These are phyloP conservation scores for Cataglyphis cursor DNA, from an alignment of 2,888 invertebrate genomes.

Conservation along the genomic window DNA sequence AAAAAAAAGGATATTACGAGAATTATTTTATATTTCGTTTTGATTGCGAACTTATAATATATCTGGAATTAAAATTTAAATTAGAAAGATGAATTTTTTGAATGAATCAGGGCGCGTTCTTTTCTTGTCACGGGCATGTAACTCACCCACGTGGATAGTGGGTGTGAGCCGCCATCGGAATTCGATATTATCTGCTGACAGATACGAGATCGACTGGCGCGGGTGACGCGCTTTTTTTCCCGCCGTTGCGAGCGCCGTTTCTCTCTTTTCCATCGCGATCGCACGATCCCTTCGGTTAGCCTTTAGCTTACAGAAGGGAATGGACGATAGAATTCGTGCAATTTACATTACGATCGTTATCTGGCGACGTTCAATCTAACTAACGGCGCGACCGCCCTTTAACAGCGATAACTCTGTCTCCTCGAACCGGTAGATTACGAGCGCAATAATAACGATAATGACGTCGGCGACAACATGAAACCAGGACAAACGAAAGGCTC, in stretches of 20 bases:
- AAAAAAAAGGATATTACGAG: no score
- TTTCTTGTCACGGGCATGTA: constrained; percentile 17
- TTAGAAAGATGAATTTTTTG: no score
- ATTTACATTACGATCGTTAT: constrained; percentile 77
- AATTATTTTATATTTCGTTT: no score
- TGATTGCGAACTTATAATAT: no score
- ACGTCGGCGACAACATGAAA: constrained; percentile 69
- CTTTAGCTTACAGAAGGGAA: background rate
- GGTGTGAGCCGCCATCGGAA: constrained; percentile 76
- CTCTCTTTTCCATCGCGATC: constrained; percentile 58
- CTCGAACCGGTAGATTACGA: constrained; percentile 64
- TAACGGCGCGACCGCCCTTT: constrained; percentile 54
- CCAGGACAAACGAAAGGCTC: constrained; percentile 59
- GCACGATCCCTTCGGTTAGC: constrained; percentile 54
- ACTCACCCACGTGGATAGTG: constrained; percentile 64
- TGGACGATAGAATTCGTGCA: constrained; percentile 71
- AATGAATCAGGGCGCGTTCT: background rate
- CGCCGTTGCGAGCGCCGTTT: constrained; percentile 22
- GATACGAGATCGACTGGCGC: constrained; percentile 77
- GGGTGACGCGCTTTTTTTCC: constrained; percentile 71
- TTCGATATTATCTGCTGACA: constrained; percentile 79
- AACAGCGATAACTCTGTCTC: constrained; percentile 62
- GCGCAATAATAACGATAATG: constrained; percentile 71
- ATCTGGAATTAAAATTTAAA: background rate
- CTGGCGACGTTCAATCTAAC: constrained; percentile 64